Evolutionary conservation across 2,888 invertebrate genomes (phyloP), one percentile per base, ranked within the genome.

Genomic region (Thera britannica): DNA sequence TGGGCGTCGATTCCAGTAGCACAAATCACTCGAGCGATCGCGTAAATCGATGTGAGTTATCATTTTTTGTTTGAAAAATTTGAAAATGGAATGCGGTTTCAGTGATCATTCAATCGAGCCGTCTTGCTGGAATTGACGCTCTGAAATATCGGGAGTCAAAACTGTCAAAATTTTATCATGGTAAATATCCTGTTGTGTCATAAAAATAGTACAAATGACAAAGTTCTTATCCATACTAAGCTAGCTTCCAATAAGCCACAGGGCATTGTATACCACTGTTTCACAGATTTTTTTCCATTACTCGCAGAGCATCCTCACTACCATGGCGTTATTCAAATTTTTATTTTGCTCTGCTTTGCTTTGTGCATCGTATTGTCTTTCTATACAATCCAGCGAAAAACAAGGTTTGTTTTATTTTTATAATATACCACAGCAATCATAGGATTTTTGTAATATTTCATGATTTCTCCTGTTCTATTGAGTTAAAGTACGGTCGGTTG

Each of bases 261-360:
- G 23, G 51, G 52, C 49, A 64, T 57, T 61, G 61, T 65, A 48
- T 61, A 65, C 55, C 41, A 49, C 48, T 44, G 64, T 59, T 59
- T 12, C 54, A 52, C 60, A 48, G 60, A 66, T 65, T 68, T 71
- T 38, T 71, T 74, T 76, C 71, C 80, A 84, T 79, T 80, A 75
- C 64, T 57, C 66, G 70, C 62, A 62, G 62, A 54, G 67, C 64
- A 67, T 59, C 59, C 57, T 67, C 58, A 44, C 77, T 77, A 77
- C 65, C 75, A 84, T 84, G 84, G 76, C 78, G 64, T 65, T 77
- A 60, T 72, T 77, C 64, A 68, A 62, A 49, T 72, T 75, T 68
- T 71, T 74, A 71, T 70, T 79, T 49, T 75, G 74, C 58, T 58
- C 69, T 58, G 68, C 74, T 57, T 64, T 83, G 11, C 63, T 78